These are phyloP conservation scores for Sylvilagus bachmani DNA, from an alignment of 2,113 vertebrate species.

Conservation along the genomic window DNA sequence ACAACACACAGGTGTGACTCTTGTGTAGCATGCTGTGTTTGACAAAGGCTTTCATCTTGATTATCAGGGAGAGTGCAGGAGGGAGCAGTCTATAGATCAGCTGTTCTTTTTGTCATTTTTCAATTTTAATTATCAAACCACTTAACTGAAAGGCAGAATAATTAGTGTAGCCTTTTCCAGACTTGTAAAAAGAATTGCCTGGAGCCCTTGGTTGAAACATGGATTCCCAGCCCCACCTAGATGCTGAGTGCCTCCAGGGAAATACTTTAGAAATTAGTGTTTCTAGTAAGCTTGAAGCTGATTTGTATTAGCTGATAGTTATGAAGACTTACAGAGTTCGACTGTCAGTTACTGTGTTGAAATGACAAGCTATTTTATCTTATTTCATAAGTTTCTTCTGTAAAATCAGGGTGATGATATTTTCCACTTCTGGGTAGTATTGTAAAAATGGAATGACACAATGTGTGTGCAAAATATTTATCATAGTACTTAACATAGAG, in stretches of 20 bases:
- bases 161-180: constrained; percentile 48
- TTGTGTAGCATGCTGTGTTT: not conserved
- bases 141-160: constrained; percentile 24
- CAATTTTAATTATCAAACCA: constrained; percentile 53
- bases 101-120: constrained; percentile 23
- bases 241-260: not conserved
- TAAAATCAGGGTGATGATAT: not conserved
- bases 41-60: constrained; percentile 18
- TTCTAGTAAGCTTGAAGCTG: constrained; percentile 21
- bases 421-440: not conserved
- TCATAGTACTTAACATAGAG: not conserved
- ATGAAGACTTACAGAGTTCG: not conserved
- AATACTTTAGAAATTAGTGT: constrained; percentile 1
- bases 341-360: not conserved
- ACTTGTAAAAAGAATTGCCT: not conserved
- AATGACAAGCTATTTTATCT: not conserved
- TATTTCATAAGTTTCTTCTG: constrained; percentile 21
- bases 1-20: not conserved
- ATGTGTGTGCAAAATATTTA: not conserved
- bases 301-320: constrained; percentile 23
- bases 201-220: not conserved
- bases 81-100: not conserved
- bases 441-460: not conserved
- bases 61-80: not conserved
- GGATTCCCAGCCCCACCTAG: not conserved